Percentiles rank a stretch among this genome's conserved stretches.
These are phyloP conservation scores for Pedionomus torquatus DNA, from an alignment of 2,113 vertebrate species.

Conservation along the genomic window DNA sequence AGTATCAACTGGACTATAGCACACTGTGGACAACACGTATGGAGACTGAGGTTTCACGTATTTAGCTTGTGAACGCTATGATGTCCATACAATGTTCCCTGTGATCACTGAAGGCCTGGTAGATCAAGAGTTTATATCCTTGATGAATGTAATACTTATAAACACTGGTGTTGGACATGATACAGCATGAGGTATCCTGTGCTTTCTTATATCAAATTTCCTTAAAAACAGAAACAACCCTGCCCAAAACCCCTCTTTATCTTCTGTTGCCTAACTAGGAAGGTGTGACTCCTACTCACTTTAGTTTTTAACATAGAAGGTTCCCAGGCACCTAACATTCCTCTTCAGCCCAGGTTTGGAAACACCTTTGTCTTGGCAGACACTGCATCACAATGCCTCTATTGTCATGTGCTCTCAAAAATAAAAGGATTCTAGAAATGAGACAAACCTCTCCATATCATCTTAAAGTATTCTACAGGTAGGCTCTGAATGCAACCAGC, in stretches of 20 bases:
- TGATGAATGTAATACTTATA: neutral
- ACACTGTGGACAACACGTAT: neutral
- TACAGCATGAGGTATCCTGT: neutral
- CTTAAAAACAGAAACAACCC: neutral
- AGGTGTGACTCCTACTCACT: neutral
- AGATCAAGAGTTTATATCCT: neutral
- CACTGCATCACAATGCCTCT: neutral
- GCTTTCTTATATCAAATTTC: neutral
- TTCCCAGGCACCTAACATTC: neutral
- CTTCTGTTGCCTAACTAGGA: neutral
- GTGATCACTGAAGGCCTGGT: neutral
- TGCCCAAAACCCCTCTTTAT: accelerated
- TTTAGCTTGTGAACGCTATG: neutral
- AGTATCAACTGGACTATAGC: neutral
- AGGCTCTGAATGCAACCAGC: neutral
- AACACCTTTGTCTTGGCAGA: neutral
- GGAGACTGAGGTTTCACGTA: neutral
- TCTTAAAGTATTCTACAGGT: neutral
- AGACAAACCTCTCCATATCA: neutral
- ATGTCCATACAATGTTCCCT: neutral
- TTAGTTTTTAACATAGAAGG: neutral
- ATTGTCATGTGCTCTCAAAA: neutral
- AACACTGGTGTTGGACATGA: neutral
- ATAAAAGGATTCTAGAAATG: neutral
- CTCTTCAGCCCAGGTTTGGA: neutral